Evolutionary conservation across 2,888 invertebrate genomes (phyloP), one percentile per base, ranked within the genome.

Genomic region (Theretra japonica): DNA sequence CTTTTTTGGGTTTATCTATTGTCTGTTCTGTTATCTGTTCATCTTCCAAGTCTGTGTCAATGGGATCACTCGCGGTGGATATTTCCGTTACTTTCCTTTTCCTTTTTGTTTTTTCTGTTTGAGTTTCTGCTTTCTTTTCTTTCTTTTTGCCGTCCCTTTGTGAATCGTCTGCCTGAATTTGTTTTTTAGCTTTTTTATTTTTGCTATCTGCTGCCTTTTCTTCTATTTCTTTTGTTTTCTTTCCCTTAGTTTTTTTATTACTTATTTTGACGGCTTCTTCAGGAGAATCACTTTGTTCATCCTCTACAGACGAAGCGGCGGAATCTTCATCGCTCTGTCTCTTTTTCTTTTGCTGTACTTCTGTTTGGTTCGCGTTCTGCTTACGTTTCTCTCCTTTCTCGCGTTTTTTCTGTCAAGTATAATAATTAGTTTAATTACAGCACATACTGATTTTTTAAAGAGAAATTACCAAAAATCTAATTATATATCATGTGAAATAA

Each of bases 31-130:
- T 57, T 6, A 85, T 57, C 56, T 88, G 77, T 21, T 88, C 88
- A 15, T 89, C 88, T 71, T 91, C 89, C 11, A 89, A 73, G 30
- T 92, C 90, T 25, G 90, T 88, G 68, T 92, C 92, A 73, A 92
- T 91, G 0, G 85, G 87, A 59, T 93, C 92, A 71, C 91, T 93
- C 70, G 91, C 90, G 79, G 90, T 88, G 69, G 86, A 85, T 4
- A 71, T 65, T 69, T 75, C 77, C 70, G 75, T 71, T 15, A 73
- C 73, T 73, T 73, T 78, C 59, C 70, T 74, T 70, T 69, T 74
- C 56, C 70, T 72, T 72, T 71, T 59, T 72, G 7, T 60, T 74
- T 74, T 65, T 60, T 75, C 72, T 56, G 74, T 33, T 4, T 41
- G 7, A 7, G 41, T 15, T 60, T 71, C 73, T 56, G 60, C 33